Evolutionary conservation across 2,888 invertebrate species (phyloP), one percentile per base, ranked within the genome.

Genomic region (Hoplodrina ambigua): DNA sequence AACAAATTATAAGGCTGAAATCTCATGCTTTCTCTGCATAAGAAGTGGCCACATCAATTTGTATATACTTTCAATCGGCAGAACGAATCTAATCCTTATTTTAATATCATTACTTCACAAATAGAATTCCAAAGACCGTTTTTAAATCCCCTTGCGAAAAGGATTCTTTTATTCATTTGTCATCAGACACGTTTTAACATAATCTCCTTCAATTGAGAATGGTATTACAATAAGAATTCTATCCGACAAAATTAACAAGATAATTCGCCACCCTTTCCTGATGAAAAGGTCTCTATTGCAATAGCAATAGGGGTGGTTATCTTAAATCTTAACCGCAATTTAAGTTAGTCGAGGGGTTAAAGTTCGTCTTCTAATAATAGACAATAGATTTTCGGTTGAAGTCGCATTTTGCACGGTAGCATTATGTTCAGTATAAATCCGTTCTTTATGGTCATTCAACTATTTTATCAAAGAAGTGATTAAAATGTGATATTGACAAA

Each of bases 81-180:
- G 10, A n/a, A 19, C 30, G 57, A 69, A 70, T 61, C 30, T 52
- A 53, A 58, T 56, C 2, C 15, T 50, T 64, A 57, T 64, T 66
- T 63, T 59, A 30, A 20, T 53, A n/a, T 19, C 13, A 66, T 69
- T 56, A 52, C 53, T 62, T 55, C 10, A 30, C 53, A 30, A 54
- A 2, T 52, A n/a, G 10, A 68, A 72, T 59, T 55, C 49, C 46
- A 59, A 46, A 46, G 50, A 63, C 15, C 46, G 58, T 59, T 53
- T 54, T 52, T 57, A 20, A 44, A 49, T 49, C 57, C 81, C 68
- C 64, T 73, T 54, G 63, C 53, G 37, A 80, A 75, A 72, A 64
- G 68, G 72, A 75, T 77, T 64, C 65, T 74, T 80, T 81, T 80
- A 83, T 78, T 81, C 83, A 83, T 85, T 83, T 85, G 75, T 84